phyloP scores from a whole-genome alignment of 1,140 invertebrate species.

The Nephotettix cincticeps region DNA sequence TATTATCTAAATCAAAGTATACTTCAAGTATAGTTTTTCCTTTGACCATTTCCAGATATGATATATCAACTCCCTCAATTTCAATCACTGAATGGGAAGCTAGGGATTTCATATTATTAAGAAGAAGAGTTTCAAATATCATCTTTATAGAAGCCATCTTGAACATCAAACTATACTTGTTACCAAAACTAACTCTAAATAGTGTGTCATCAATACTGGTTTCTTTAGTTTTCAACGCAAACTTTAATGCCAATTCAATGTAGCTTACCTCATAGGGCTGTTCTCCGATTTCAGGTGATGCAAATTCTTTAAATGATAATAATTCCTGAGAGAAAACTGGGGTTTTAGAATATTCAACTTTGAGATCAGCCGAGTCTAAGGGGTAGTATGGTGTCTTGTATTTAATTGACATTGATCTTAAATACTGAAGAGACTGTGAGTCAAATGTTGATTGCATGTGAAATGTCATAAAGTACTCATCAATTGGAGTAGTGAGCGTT shows the following conservation, averaged over 20 bases:
- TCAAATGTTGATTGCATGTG: not conserved
- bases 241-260: not conserved
- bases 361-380: not conserved
- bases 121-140: not conserved
- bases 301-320: not conserved
- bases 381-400: conserved; percentile 8
- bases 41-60: not conserved
- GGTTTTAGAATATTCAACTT: not conserved
- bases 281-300: not conserved
- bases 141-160: not conserved
- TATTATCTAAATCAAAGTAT: not conserved
- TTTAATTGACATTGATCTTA: not conserved
- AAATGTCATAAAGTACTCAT: not conserved
- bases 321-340: not conserved
- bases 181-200: not conserved
- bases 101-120: not conserved
- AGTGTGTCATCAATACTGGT: not conserved
- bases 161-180: not conserved
- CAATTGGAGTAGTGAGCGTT: not conserved
- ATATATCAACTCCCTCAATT: not conserved
- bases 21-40: not conserved
- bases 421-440: too few species aligned
- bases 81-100: not conserved
- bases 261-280: not conserved
- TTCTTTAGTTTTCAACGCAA: not conserved